Evolutionary conservation across 2,797 vertebrate genomes (phyloP).

Genomic region (Coendou prehensilis): DNA sequence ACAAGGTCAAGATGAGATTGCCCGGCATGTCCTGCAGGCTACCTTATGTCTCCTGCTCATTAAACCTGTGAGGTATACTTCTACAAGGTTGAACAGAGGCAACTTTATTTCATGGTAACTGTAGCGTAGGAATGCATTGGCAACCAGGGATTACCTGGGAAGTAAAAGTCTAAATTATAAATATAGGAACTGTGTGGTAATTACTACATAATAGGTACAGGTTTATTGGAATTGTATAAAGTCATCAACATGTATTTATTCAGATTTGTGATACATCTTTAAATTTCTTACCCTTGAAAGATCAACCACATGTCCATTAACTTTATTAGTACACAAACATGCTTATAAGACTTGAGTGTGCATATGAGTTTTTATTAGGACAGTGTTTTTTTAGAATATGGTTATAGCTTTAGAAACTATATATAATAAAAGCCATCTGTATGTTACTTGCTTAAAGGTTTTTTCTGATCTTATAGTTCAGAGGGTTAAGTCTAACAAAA

Average conservation of each 20-base stretch:
- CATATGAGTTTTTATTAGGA: background rate
- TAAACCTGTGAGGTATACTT: background rate
- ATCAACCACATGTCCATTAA: background rate
- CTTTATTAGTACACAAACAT: background rate
- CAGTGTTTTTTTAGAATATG: background rate
- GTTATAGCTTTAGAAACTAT: background rate
- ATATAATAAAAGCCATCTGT: background rate
- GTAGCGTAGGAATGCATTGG: background rate
- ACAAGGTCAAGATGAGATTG: background rate
- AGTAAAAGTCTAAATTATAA: background rate
- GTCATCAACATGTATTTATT: background rate
- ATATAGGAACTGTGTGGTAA: background rate
- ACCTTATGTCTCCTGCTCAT: background rate
- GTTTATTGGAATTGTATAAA: background rate
- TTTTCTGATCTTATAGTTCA: background rate
- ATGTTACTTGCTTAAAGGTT: background rate
- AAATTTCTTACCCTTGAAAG: background rate
- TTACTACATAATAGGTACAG: background rate
- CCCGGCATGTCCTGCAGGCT: accelerated
- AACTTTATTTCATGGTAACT: background rate
- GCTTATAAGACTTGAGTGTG: background rate
- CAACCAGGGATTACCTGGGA: background rate
- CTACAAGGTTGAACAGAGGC: background rate
- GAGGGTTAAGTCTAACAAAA: background rate
- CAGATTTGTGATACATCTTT: background rate